phyloP scores from a whole-genome alignment of 2,113 vertebrate species.

The Gymnorhina tibicen region DNA sequence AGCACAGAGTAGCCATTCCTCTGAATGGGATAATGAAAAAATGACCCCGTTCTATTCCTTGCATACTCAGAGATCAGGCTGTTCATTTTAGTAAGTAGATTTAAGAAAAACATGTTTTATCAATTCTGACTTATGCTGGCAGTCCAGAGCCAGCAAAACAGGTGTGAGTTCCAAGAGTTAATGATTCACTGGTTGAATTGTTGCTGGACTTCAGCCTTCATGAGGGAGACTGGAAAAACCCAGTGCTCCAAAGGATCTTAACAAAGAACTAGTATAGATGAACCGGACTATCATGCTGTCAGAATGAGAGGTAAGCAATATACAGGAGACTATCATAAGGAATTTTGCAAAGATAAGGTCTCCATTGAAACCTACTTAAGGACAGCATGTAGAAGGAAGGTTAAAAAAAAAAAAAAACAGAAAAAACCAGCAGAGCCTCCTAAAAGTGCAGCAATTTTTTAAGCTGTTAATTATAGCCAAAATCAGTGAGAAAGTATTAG shows the following conservation, averaged over 20 bases:
- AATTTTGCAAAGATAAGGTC: neutral
- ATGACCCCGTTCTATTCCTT: neutral
- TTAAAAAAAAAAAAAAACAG: neutral
- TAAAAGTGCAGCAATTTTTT: neutral
- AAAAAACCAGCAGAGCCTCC: fast-evolving
- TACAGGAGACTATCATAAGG: neutral
- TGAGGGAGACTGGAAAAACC: neutral
- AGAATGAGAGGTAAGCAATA: neutral
- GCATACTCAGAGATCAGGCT: neutral
- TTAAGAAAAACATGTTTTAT: neutral
- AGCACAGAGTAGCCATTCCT: neutral
- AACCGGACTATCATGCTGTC: neutral
- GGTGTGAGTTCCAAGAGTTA: neutral
- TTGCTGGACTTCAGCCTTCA: neutral
- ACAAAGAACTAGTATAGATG: neutral
- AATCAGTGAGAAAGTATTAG: neutral
- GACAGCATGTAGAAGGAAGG: neutral
- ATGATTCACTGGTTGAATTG: neutral
- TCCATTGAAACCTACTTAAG: neutral
- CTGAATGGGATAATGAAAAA: neutral
- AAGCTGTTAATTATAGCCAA: neutral
- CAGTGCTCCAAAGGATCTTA: neutral
- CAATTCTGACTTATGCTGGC: neutral
- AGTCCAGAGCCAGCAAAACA: neutral
- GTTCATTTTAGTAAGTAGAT: neutral